A percentile compares a stretch with the other conserved stretches of the same genome.
Evolutionary conservation across 1,140 invertebrate genomes (phyloP).

Genomic region (Calliopsis andreniformis): DNA sequence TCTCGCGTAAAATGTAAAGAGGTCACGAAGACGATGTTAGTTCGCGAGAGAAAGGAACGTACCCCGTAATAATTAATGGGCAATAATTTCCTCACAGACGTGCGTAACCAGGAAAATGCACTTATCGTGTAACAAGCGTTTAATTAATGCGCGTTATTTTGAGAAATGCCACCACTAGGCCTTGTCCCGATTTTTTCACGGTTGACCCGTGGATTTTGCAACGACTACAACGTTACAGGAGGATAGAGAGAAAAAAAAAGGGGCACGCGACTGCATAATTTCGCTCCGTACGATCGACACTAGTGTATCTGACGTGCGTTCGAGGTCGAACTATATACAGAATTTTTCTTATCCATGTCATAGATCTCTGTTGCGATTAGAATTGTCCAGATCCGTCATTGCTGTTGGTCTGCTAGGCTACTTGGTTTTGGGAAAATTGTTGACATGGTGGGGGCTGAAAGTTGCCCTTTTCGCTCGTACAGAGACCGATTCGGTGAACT

Average conservation of each 20-base stretch:
- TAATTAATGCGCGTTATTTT: constrained; percentile 49
- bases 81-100: neutral
- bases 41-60: neutral
- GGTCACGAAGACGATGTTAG: neutral
- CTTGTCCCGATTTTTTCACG: constrained; percentile 52
- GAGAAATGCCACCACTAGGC: constrained; percentile 30
- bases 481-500: neutral
- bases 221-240: constrained; percentile 33
- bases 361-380: neutral
- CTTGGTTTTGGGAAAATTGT: too few species aligned
- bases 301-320: neutral
- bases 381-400: too few species aligned
- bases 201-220: constrained; percentile 46
- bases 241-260: constrained; percentile 35
- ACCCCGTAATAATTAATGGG: neutral
- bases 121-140: constrained; percentile 28
- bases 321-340: constrained; percentile 1
- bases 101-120: neutral
- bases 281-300: neutral
- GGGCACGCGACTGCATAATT: constrained; percentile 22
- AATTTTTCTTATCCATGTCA: neutral
- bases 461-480: neutral
- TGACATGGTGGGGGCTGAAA: too few species aligned
- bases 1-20: too few species aligned
- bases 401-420: too few species aligned